A percentile compares a stretch with the other conserved stretches of the same genome.
Evolutionary conservation across 1,140 invertebrate genomes (phyloP).

Genomic region (Grapholita molesta): DNA sequence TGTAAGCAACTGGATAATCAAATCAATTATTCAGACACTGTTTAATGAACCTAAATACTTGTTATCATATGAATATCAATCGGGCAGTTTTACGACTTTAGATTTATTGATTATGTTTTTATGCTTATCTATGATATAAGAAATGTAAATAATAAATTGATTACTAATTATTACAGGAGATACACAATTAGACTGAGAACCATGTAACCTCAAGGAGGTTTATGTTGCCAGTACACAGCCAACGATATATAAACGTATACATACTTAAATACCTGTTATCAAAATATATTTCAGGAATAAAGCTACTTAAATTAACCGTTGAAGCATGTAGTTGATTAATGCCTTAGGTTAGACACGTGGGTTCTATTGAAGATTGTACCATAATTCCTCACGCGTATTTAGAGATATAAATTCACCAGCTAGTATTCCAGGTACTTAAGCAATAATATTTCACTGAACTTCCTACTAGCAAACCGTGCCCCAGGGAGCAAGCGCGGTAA

Average conservation of each 20-base stretch:
- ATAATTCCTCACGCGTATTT: not conserved
- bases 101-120: too few species aligned
- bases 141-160: too few species aligned
- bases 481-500: conserved; percentile 50
- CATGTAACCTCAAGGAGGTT: too few species aligned
- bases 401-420: not conserved
- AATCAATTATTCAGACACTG: not conserved
- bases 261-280: not conserved
- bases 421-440: not conserved
- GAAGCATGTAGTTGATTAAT: not conserved
- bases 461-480: conserved; percentile 32
- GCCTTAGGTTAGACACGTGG: not conserved
- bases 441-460: conserved; percentile 10
- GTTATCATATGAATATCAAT: not conserved
- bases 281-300: too few species aligned
- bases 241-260: too few species aligned
- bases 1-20: not conserved
- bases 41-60: not conserved
- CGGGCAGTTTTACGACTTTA: too few species aligned
- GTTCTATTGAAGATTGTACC: not conserved
- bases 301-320: not conserved
- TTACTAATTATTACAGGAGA: too few species aligned
- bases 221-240: too few species aligned
- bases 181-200: too few species aligned
- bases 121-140: too few species aligned